Percentiles rank a stretch among this genome's conserved stretches.
Evolutionary conservation across 2,113 vertebrate genomes (phyloP).

Genomic region (Ptilonorhynchus violaceus): DNA sequence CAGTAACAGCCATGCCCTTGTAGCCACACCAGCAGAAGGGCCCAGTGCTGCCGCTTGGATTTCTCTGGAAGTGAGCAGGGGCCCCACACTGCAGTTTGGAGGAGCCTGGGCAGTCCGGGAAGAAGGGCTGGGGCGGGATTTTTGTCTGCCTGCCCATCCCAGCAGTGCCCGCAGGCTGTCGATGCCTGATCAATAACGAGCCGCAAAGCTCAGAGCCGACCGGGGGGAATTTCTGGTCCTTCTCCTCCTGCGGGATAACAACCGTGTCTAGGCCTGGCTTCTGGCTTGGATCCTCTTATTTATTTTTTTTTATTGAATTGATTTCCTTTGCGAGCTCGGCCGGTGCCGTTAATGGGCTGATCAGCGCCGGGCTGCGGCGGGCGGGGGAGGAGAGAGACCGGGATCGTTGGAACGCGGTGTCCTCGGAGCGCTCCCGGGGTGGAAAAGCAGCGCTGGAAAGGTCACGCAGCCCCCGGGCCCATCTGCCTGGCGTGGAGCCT

Average conservation of each 20-base stretch:
- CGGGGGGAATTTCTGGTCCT: not conserved
- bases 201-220: not conserved
- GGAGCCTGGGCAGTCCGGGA: not conserved
- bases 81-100: not conserved
- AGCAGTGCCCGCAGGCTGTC: not conserved
- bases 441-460: not conserved
- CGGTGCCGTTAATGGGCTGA: not conserved
- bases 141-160: not conserved
- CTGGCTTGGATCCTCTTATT: not conserved
- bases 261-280: not conserved
- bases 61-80: not conserved
- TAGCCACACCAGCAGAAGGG: not conserved
- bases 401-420: not conserved
- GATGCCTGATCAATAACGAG: not conserved
- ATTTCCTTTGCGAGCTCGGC: slow-evolving; percentile 17
- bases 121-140: not conserved
- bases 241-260: not conserved
- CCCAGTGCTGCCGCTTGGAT: not conserved
- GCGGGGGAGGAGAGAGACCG: not conserved
- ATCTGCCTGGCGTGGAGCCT: not conserved
- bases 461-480: not conserved
- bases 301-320: not conserved
- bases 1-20: rapidly evolving
- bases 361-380: not conserved
- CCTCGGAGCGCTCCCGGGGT: not conserved